Base-by-base conservation (phyloP, 1,140 invertebrate genomes). In the Cotesia chilonis region DNA sequence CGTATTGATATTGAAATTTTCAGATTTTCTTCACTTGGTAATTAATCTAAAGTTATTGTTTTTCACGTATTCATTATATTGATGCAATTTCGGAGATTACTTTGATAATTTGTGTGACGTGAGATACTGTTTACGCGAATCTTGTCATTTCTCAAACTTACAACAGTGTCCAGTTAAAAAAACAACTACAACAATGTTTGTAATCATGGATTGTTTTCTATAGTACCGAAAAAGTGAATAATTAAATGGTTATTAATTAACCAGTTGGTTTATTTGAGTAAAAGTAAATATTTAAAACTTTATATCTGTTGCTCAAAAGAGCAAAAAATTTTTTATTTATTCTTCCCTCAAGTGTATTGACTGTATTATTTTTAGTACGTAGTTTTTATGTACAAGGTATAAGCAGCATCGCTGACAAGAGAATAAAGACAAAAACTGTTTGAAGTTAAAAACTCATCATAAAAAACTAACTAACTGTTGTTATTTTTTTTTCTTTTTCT, bases 171-270 rank as follows among this genome's bases (percentile, higher is more conserved):
- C 41, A 12, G 20, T 20, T 55, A 70, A 64, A 78, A 85, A 80
- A 82, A 87, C 41, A 20, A 14, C 12, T 55, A 70, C 64, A 78
- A 85, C 81, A 82, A 87, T 87, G 84, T 80, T 74, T 73, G 80
- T 78, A 77, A 82, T 81, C 77, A 85, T 85, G 85, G 84, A 87
- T 84, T 82, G 81, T 83, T 80, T 80, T 82, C 78, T 76, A 71
- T 82, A 84, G 73, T 85, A 87, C 81, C 83, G 79, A 71, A 64
- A 72, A 60, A 54, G 17, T 52, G 68, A 55, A 14, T 12, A 55
- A 14, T 10, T 10, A 55, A 55, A 55, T 7, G n/a, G 47, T 28
- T 28, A 28, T 28, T 28, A 47, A 47, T 9, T 47, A 10, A 63
- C 12, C 28, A 54, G 57, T 67, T 9, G 37, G 38, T 57, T 76